A percentile compares a stretch with the other conserved stretches of the same genome.
phyloP scores from a whole-genome alignment of 2,797 vertebrate species.

The Hirundo rustica region DNA sequence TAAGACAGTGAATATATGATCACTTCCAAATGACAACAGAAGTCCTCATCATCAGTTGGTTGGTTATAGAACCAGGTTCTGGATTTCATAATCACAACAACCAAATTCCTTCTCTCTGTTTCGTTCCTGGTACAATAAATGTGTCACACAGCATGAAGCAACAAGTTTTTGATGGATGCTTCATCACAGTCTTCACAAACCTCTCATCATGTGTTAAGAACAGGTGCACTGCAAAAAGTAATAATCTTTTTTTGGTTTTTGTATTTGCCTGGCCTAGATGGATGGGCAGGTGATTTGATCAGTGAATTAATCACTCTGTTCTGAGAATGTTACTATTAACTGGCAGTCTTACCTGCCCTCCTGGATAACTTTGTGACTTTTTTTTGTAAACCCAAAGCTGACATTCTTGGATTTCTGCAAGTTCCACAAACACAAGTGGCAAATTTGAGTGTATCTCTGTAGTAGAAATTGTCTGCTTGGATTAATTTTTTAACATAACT shows the following conservation, averaged over 20 bases:
- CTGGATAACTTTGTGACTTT: neutral
- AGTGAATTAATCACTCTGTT: neutral
- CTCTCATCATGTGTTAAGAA: neutral
- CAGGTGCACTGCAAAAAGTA: neutral
- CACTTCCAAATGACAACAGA: neutral
- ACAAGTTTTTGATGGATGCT: neutral
- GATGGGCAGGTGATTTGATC: neutral
- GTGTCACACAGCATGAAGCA: neutral
- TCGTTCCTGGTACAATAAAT: neutral
- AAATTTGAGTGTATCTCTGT: neutral
- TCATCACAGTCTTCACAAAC: neutral
- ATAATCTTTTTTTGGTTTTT: neutral
- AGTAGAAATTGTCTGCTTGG: neutral
- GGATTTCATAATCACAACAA: conserved; percentile 17
- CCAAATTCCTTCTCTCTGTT: neutral
- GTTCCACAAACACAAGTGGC: neutral
- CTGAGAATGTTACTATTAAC: neutral
- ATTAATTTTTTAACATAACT: neutral
- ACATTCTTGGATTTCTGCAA: neutral
- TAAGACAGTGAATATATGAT: neutral
- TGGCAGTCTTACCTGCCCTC: neutral
- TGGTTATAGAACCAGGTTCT: neutral
- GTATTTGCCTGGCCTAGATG: neutral
- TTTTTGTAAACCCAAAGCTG: neutral
- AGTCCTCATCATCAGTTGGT: neutral